Evolutionary conservation across 1,140 invertebrate species (phyloP), one percentile per base, ranked within the genome.

Genomic region (Orchesella cincta): DNA sequence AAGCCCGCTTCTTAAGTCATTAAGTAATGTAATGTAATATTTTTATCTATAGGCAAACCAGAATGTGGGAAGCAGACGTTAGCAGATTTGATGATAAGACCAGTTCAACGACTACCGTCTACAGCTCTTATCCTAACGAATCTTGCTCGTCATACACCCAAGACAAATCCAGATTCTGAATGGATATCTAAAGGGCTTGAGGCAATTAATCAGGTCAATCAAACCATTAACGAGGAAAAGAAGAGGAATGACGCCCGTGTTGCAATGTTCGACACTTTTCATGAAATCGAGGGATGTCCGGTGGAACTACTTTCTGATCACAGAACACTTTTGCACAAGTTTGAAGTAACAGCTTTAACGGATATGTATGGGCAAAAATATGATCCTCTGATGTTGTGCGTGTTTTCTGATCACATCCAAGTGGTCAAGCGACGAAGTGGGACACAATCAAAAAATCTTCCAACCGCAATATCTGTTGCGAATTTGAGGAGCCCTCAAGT

Each of bases 141-240:
- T 88, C 94, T 98, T 82, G 86, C 95, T 81, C 98, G 98, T 85
- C 91, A 96, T 84, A 98, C 96, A 51, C 88, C 87, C 80, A 93
- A 93, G 86, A 91, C 87, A 81, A 96, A 96, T 88, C 89, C 91
- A 64, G 96, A 98, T 88, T 90, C 95, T 86, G 87, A 86, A 77
- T 91, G 92, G 79, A 88, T 98, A 79, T 92, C 94, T 84, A 88
- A 92, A 84, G 95, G 96, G 28, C 88, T 97, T 80, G 91, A 90
- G 82, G 91, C 92, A 81, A 91, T 98, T 83, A 93, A 94, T 84
- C 93, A 96, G 89, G 95, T 98, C 20, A 96, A 97, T 91, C 93
- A 92, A 79, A 92, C 96, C 84, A 97, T 98, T 73, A 98, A 99
- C 86, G 96, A 98, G 88, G 95, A 98, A 85, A 98, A 98, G 86